phyloP scores from a whole-genome alignment of 1,140 invertebrate species.

The Tachypleus tridentatus region DNA sequence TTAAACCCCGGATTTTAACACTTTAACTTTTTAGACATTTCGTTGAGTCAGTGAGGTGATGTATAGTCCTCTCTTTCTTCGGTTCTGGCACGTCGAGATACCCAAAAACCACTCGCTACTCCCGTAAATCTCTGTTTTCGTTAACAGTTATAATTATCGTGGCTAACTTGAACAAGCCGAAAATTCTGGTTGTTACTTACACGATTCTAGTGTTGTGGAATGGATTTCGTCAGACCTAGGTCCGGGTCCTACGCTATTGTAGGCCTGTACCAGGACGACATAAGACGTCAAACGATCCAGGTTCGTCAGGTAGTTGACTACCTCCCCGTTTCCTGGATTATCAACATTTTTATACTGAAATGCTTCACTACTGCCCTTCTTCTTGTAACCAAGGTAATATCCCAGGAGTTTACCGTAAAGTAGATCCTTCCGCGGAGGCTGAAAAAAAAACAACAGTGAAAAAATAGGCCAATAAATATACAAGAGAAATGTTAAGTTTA shows the following conservation, averaged over 20 bases:
- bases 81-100: too few species aligned
- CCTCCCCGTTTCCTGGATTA: constrained; percentile 6
- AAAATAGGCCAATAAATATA: too few species aligned
- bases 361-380: constrained; percentile 30
- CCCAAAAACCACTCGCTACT: too few species aligned
- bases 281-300: constrained; percentile 30
- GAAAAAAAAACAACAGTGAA: neutral
- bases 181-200: neutral
- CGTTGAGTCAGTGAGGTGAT: too few species aligned
- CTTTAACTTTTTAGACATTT: too few species aligned
- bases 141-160: too few species aligned
- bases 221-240: constrained; percentile 30
- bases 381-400: constrained; percentile 79
- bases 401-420: constrained; percentile 86
- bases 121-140: too few species aligned
- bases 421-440: constrained; percentile 64
- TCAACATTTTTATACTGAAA: constrained; percentile 30
- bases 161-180: too few species aligned
- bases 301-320: neutral
- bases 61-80: too few species aligned
- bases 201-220: constrained; percentile 23
- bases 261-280: constrained; percentile 37
- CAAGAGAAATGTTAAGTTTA: too few species aligned
- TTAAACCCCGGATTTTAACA: too few species aligned
- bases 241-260: constrained; percentile 34